phyloP scores from a whole-genome alignment of 2,797 vertebrate species.

The Discoglossus pictus region DNA sequence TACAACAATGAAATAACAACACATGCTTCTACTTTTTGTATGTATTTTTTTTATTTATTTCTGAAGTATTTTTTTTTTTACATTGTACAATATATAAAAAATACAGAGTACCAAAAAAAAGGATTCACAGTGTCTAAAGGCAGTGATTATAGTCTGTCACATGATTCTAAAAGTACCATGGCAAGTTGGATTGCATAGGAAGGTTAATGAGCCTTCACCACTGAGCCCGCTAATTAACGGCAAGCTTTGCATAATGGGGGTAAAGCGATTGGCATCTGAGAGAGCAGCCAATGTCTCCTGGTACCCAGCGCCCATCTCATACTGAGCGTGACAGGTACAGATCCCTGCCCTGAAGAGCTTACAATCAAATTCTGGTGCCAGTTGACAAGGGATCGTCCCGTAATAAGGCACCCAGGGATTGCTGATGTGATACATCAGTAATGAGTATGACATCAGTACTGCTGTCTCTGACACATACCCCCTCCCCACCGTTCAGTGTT shows the following conservation, averaged over 20 bases:
- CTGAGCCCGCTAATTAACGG: slow-evolving; percentile 65
- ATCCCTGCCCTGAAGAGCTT: slow-evolving; percentile 34
- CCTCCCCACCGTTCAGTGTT: no score
- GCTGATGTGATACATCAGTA: no score
- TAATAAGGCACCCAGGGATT: no score
- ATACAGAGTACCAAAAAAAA: slow-evolving; percentile 87
- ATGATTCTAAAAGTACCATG: slow-evolving; percentile 80
- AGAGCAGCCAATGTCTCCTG: neutral
- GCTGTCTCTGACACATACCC: no score
- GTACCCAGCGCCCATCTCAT: neutral
- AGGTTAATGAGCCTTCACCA: slow-evolving; percentile 80
- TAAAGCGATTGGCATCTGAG: slow-evolving; percentile 40
- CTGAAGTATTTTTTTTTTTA: slow-evolving; percentile 74
- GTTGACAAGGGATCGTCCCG: no score
- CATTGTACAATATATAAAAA: slow-evolving; percentile 96
- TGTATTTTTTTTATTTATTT: slow-evolving; percentile 73
- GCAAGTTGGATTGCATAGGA: slow-evolving; percentile 90
- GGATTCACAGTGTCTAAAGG: slow-evolving; percentile 96
- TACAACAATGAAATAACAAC: no score
- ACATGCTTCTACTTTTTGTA: neutral
- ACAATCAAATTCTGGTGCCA: slow-evolving; percentile 22
- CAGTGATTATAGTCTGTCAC: slow-evolving; percentile 91
- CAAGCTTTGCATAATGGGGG: slow-evolving; percentile 57
- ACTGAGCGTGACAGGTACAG: neutral
- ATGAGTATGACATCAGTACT: no score